Percentiles rank a stretch among this genome's conserved stretches.
Evolutionary conservation across 2,888 invertebrate genomes (phyloP).

Genomic region (Eristalinus aeneus): DNA sequence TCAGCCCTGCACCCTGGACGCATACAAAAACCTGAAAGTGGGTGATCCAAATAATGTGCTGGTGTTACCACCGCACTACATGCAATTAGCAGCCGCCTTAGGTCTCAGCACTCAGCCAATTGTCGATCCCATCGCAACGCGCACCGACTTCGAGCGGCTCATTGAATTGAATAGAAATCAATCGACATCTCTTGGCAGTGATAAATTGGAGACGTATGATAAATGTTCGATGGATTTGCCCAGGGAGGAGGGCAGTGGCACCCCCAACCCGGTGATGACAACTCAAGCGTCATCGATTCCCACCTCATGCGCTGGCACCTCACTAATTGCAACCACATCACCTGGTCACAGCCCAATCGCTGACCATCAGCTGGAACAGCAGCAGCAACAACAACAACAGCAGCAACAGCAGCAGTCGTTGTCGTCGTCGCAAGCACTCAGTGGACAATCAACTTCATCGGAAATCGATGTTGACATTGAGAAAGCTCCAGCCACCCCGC

Average conservation of each 20-base stretch:
- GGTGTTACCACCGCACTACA: slow-evolving; percentile 83
- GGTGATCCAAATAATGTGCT: slow-evolving; percentile 82
- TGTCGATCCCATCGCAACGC: slow-evolving; percentile 77
- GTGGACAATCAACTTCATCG: slow-evolving; percentile 65
- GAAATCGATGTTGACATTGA: slow-evolving; percentile 70
- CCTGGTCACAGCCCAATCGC: slow-evolving; percentile 51
- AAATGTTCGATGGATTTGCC: slow-evolving; percentile 62
- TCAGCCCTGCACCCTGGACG: slow-evolving; percentile 76
- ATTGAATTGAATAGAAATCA: slow-evolving; percentile 78
- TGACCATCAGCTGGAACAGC: slow-evolving; percentile 58
- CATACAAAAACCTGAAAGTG: slow-evolving; percentile 77
- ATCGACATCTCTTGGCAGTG: slow-evolving; percentile 55
- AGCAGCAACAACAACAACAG: slow-evolving; percentile 67
- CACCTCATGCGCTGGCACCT: slow-evolving; percentile 9
- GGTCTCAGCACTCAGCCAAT: slow-evolving; percentile 78
- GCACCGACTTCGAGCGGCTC: slow-evolving; percentile 79
- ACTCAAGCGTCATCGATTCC: slow-evolving; percentile 39
- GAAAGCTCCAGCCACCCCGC: slow-evolving; percentile 45
- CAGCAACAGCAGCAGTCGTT: slow-evolving; percentile 49
- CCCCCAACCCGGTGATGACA: slow-evolving; percentile 39
- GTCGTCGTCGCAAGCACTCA: slow-evolving; percentile 72
- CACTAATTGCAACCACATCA: slow-evolving; percentile 42
- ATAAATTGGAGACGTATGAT: slow-evolving; percentile 63
- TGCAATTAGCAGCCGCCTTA: slow-evolving; percentile 82
- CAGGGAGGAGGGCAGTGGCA: slow-evolving; percentile 69